phyloP scores from a whole-genome alignment of 2,113 vertebrate species.

The Pseudolaguvia tuberculata region DNA sequence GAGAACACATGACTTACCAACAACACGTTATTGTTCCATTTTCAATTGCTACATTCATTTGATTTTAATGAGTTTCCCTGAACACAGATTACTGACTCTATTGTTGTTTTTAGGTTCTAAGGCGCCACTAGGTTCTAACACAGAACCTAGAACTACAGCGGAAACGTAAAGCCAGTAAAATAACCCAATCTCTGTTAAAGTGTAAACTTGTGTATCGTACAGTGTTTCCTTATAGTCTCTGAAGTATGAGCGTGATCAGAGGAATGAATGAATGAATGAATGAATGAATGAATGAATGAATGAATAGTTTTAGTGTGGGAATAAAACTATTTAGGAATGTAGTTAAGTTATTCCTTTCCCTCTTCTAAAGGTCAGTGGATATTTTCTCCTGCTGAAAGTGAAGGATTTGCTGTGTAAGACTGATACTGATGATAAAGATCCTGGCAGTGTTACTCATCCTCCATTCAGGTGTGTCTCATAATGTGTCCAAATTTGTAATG shows the following conservation, averaged over 20 bases:
- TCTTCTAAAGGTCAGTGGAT: not conserved
- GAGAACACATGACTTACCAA: not conserved
- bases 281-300: not conserved
- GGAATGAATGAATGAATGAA: not conserved
- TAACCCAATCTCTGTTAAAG: too few species aligned
- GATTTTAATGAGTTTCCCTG: not conserved
- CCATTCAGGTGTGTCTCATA: not conserved
- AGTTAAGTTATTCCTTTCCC: not conserved
- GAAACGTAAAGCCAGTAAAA: too few species aligned
- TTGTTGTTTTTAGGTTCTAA: too few species aligned
- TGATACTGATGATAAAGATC: too few species aligned
- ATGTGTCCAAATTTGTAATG: not conserved
- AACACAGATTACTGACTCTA: not conserved
- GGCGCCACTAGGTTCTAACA: too few species aligned
- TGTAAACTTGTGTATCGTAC: too few species aligned
- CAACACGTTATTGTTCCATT: not conserved
- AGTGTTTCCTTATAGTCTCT: not conserved
- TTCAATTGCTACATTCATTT: not conserved
- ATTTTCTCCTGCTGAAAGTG: not conserved
- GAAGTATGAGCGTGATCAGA: not conserved
- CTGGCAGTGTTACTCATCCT: not conserved
- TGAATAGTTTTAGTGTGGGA: not conserved
- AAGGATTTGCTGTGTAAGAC: not conserved
- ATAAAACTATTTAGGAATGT: not conserved
- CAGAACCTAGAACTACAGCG: too few species aligned